A percentile compares a stretch with the other conserved stretches of the same genome.
Evolutionary conservation across 1,140 invertebrate species (phyloP).

Genomic region (Temnothorax nylanderi): DNA sequence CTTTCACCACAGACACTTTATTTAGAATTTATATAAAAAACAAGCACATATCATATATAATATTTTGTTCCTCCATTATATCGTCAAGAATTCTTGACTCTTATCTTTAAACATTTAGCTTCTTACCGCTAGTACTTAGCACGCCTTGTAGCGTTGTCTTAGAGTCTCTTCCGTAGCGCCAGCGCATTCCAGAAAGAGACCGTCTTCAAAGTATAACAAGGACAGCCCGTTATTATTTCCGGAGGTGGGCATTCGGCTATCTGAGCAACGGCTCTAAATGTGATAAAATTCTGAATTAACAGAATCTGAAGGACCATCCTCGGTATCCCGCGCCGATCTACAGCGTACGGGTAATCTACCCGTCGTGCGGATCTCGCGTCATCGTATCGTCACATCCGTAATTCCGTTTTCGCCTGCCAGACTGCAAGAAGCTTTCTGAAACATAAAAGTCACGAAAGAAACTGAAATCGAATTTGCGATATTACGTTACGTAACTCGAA

Average conservation of each 20-base stretch:
- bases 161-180: constrained; percentile 89
- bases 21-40: too few relatives aligned
- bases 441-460: constrained; percentile 41
- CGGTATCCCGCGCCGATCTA: constrained; percentile 61
- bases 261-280: constrained; percentile 63
- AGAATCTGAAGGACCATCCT: constrained; percentile 72
- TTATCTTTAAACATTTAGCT: not conserved
- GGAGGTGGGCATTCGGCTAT: constrained; percentile 82
- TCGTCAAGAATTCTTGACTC: not conserved
- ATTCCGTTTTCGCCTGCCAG: constrained; percentile 34
- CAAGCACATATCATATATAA: too few relatives aligned
- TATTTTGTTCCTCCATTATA: not conserved
- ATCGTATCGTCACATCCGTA: constrained; percentile 78
- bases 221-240: constrained; percentile 87
- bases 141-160: constrained; percentile 86
- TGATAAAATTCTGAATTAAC: constrained; percentile 65
- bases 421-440: constrained; percentile 65
- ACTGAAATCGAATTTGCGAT: constrained; percentile 1
- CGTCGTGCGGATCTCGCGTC: constrained; percentile 72
- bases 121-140: constrained; percentile 81
- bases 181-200: constrained; percentile 95
- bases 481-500: not conserved
- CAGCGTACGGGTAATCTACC: constrained; percentile 56
- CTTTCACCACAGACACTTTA: not conserved
- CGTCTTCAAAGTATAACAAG: constrained; percentile 96